Base-by-base conservation (phyloP, 2,888 invertebrate genomes). In the Gasteruption jaculator region DNA sequence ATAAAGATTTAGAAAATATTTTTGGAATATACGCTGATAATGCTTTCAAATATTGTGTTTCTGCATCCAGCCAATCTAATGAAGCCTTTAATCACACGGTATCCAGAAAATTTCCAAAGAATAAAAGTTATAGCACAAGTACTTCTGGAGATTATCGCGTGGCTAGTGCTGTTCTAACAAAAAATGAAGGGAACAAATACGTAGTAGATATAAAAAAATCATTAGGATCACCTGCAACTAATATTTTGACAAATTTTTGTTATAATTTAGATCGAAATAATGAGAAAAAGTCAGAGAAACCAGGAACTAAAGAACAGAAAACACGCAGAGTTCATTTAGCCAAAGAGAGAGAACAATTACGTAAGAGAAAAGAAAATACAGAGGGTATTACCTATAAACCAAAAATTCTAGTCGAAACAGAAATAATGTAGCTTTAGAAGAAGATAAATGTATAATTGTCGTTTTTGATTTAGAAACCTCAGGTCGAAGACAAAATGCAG, bases 101-200 rank as follows among this genome's bases (percentile, higher is more conserved):
- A 41, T 50, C 56, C 15, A 54, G 55, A 20, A 56, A 57, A 49
- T 44, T 50, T 3, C 48, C 49, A 3, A 52, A 57, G 45, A 43
- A 24, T 24, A n/a, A 20, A 16, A 16, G 16, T 15, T 15, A 36
- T 14, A 14, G 36, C 26, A 4, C 18, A 11, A 12, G 22, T 5
- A 5, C 8, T 4, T 7, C 20, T 1, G 14, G 26, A 16, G 26
- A 22, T 24, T 36, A 18, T 15, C 22, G 36, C 3, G 16, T 26
- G 16, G 25, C 26, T 7, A 24, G 6, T 15, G 15, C 16, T 26
- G 27, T 36, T 26, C 18, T 15, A 11, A 27, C 27, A 27, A 27
- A 36, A 21, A 35, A 41, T 29, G 36, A 29, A 18, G 41, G 36
- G 4, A 36, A 41, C n/a, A 27, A 7, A 3, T 12, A 36, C 30